These are phyloP conservation scores for Eulimnadia texana DNA, from an alignment of 1,140 invertebrate species.

Conservation along the genomic window DNA sequence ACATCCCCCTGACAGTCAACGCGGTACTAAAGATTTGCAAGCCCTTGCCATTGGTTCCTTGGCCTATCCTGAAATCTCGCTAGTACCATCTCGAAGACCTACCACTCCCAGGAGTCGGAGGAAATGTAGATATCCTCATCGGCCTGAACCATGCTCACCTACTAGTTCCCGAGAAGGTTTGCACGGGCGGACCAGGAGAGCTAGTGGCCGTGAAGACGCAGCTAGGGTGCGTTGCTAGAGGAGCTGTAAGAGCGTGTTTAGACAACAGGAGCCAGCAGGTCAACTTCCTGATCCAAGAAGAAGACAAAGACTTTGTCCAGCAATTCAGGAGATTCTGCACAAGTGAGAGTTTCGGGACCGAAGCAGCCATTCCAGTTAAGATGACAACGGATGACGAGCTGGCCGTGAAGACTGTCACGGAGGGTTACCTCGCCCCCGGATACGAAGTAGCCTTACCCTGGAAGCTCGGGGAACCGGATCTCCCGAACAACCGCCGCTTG, in stretches of 20 bases:
- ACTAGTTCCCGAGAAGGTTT: background rate
- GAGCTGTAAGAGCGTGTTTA: no score
- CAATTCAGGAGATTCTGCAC: background rate
- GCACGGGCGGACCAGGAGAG: background rate
- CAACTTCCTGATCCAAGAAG: background rate
- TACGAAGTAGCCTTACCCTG: no score
- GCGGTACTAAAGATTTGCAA: background rate
- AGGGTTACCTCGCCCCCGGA: no score
- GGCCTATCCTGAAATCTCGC: background rate
- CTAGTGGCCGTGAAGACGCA: background rate
- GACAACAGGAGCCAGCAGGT: no score
- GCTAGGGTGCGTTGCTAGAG: no score
- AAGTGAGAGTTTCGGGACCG: background rate
- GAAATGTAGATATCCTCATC: background rate
- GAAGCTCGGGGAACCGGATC: no score
- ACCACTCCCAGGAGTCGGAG: constrained; percentile 6
- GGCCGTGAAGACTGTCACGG: no score
- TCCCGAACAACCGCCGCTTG: no score
- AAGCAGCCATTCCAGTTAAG: background rate
- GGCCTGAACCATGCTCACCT: constrained; percentile 8
- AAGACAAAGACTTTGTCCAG: background rate
- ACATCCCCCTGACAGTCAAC: background rate
- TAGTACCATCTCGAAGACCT: constrained; percentile 5
- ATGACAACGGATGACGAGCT: no score
- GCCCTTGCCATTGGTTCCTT: background rate